Percentiles rank a stretch among this genome's conserved stretches.
Evolutionary conservation across 2,797 vertebrate species (phyloP).

Genomic region (Coracias cyanogaster): DNA sequence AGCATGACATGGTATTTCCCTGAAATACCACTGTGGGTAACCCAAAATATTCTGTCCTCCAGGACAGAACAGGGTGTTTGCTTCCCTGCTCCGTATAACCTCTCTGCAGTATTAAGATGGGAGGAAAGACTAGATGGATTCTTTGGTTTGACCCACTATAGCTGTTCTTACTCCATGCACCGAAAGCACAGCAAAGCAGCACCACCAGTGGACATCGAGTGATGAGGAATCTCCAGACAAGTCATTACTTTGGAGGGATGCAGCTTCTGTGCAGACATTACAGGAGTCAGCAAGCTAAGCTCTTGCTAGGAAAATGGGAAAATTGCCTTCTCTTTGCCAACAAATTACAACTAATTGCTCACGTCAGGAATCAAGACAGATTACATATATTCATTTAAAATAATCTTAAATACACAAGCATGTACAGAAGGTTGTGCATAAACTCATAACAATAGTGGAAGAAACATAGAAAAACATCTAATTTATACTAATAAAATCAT

Average conservation of each 20-base stretch:
- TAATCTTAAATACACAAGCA: neutral
- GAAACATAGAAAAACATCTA: conserved; percentile 20
- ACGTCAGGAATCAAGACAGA: neutral
- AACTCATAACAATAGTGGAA: neutral
- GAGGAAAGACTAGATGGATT: neutral
- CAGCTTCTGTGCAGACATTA: neutral
- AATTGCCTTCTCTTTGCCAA: neutral
- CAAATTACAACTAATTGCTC: neutral
- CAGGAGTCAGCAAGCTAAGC: neutral
- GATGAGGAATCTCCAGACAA: neutral
- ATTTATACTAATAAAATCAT: conserved; percentile 64
- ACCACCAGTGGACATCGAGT: accelerated
- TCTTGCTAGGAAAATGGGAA: neutral
- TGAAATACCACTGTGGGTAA: neutral
- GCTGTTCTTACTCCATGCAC: neutral
- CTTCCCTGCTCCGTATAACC: neutral
- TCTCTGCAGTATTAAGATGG: neutral
- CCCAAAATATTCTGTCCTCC: neutral
- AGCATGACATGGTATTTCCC: no score
- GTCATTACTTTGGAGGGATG: neutral
- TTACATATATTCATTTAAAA: neutral
- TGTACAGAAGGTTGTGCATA: neutral
- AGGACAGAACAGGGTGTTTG: neutral
- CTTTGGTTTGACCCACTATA: neutral
- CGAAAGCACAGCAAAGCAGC: neutral